Percentiles rank a stretch among this genome's conserved stretches.
Conservation (phyloP, 1,140 invertebrate species). For the Agrypnia vestita region DNA sequence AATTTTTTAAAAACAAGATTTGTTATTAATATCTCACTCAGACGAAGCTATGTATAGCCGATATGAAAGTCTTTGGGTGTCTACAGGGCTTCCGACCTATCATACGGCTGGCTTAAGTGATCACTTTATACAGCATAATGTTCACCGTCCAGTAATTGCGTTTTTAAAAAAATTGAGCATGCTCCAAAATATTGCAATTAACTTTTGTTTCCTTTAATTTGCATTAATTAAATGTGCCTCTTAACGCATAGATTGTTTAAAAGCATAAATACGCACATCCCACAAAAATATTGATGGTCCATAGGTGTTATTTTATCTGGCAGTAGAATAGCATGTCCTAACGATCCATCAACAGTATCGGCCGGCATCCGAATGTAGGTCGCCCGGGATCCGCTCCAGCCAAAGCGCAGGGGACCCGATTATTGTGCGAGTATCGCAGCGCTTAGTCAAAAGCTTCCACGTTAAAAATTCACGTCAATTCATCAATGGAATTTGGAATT, state of each 20-base stretch:
- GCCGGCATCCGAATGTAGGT: constrained; percentile 35
- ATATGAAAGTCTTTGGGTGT: no score
- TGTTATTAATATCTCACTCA: no score
- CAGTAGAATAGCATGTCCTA: constrained; percentile 26
- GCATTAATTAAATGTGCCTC: no score
- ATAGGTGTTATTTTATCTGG: background rate
- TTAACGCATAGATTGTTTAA: background rate
- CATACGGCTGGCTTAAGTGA: no score
- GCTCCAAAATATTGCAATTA: no score
- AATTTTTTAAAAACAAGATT: no score
- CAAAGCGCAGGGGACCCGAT: constrained; percentile 12
- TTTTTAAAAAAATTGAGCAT: no score
- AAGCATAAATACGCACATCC: background rate
- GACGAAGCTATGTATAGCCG: no score
- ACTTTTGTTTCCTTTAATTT: background rate
- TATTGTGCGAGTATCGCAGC: background rate
- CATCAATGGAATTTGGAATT: no score
- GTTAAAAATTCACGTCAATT: background rate
- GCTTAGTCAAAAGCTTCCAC: constrained; percentile 1
- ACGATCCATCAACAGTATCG: constrained; percentile 39
- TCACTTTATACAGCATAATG: no score
- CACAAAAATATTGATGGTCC: background rate
- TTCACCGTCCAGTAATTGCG: no score
- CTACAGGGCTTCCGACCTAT: no score
- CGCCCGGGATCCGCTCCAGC: constrained; percentile 11